These are phyloP conservation scores for Doryteuthis pealeii DNA, from an alignment of 1,140 invertebrate species.

Conservation along the genomic window DNA sequence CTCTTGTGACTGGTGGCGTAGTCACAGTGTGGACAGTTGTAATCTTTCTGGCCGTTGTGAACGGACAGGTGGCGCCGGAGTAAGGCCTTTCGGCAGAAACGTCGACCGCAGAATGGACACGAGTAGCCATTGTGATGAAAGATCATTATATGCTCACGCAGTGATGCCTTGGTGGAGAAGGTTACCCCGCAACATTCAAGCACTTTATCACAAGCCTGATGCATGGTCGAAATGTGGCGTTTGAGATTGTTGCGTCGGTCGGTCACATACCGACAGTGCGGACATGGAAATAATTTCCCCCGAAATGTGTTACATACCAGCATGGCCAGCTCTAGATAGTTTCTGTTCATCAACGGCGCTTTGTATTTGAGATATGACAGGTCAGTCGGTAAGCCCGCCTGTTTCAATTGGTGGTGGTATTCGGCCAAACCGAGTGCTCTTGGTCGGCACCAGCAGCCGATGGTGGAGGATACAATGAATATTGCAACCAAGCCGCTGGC, in stretches of 20 bases:
- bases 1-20: constrained; percentile 65
- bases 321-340: constrained; percentile 55
- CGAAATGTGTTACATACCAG: constrained; percentile 54
- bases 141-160: constrained; percentile 59
- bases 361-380: constrained; percentile 41
- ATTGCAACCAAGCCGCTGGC: not conserved
- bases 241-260: constrained; percentile 63
- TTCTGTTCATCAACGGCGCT: constrained; percentile 48
- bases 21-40: constrained; percentile 59
- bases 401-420: constrained; percentile 31
- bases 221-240: constrained; percentile 62
- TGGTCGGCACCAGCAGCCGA: constrained; percentile 18
- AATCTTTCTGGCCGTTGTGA: constrained; percentile 61
- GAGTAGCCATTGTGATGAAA: constrained; percentile 61
- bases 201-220: constrained; percentile 56
- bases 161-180: constrained; percentile 60
- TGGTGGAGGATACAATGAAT: not conserved
- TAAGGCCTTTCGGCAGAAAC: constrained; percentile 62
- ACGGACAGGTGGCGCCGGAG: constrained; percentile 62
- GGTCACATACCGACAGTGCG: constrained; percentile 60
- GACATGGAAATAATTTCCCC: constrained; percentile 55
- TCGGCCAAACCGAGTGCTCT: constrained; percentile 27
- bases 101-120: constrained; percentile 58
- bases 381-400: constrained; percentile 36
- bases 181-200: constrained; percentile 59